Base-by-base conservation (phyloP, 23 tunicate genomes). In the Oikopleura vanhoeffeni region DNA sequence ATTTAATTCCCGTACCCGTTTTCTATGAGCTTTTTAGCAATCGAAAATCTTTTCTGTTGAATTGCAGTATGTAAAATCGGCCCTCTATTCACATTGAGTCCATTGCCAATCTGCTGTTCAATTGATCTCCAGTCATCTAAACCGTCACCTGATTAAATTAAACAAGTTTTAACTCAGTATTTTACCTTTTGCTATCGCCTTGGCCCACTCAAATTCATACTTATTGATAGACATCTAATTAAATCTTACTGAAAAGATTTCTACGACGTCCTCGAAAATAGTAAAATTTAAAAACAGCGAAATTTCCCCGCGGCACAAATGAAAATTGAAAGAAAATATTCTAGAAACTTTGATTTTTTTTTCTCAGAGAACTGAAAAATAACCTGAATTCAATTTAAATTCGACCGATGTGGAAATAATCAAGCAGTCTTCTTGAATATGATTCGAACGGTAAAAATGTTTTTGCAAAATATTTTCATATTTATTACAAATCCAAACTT, bases 51-150 rank as follows among this genome's bases (percentile, higher is more conserved):
- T 71, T 71, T 71, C 38, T 71, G 79, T 32, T 71, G 79, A 2
- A 71, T 71, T 33, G 79, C 79, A 3, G 79, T 71, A 71, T 71
- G 79, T 2, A 71, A 13, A 18, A 71, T 71, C 2, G 79, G 79
- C 3, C 79, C 79, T 71, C 79, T 28, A 71, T 71, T 71, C 36
- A 71, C 79, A 71, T 71, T 71, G 27, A 71, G 79, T 4, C 79
- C 79, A 3, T 18, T 2, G 2, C 38, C 34, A 71, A 71, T 71
- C 32, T 71, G 79, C 2, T 2, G 27, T 32, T 71, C 79, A 18
- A 71, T 18, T 38, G 79, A 33, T 13, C 35, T 28, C 79, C 79
- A 71, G 32, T 71, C 79, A 38, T 71, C 79, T 71, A 8, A 49
- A 18, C 27, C n/a, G n/a, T n/a, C n/a, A n/a, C n/a, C n/a, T n/a